Evolutionary conservation across 2,797 vertebrate species (phyloP).

Genomic region (Crax fasciolata): DNA sequence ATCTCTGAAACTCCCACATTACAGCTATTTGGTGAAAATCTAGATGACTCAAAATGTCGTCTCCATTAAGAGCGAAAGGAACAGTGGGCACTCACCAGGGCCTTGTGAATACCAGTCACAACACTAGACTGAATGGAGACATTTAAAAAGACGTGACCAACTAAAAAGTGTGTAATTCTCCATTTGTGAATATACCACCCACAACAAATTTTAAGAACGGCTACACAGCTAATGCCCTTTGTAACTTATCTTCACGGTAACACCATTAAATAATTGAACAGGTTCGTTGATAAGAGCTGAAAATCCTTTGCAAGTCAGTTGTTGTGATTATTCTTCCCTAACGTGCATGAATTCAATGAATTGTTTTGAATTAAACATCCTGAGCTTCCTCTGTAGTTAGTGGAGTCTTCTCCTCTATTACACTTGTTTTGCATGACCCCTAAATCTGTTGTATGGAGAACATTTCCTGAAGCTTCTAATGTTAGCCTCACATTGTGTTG

Average conservation of each 20-base stretch:
- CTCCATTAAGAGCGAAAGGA: neutral
- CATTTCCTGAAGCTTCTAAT: neutral
- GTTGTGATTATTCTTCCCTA: neutral
- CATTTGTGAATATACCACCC: neutral
- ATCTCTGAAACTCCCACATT: neutral
- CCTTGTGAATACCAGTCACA: neutral
- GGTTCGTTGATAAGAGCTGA: neutral
- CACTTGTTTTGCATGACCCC: neutral
- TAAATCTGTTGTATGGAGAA: neutral
- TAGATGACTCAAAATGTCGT: neutral
- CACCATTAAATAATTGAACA: neutral
- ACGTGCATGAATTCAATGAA: neutral
- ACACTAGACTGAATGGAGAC: neutral
- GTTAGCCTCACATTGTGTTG: neutral
- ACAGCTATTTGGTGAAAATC: neutral
- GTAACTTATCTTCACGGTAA: neutral
- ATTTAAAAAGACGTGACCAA: neutral
- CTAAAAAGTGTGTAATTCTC: neutral
- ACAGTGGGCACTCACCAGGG: neutral
- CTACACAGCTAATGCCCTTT: neutral
- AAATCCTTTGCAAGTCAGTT: neutral
- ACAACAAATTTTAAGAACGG: conserved; percentile 5
- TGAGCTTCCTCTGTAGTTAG: neutral
- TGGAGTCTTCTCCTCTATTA: neutral
- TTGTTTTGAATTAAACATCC: neutral